Evolutionary conservation across 1,140 invertebrate species (phyloP), one percentile per base, ranked within the genome.

Genomic region (Lepidurus couesii): DNA sequence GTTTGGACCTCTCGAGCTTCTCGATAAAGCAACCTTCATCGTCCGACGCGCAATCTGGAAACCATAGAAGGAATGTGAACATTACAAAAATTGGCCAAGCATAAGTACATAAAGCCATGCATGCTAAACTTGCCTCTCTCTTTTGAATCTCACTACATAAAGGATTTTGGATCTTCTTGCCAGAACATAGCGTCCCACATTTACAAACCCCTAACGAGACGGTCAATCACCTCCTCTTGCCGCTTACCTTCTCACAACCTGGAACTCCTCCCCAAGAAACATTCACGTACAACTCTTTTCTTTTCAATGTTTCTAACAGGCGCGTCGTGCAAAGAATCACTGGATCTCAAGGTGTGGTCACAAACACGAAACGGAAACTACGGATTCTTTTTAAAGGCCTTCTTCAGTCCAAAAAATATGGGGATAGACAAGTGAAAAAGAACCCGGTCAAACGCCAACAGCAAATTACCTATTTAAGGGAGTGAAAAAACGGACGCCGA

Each of bases 221-320:
- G 53, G 53, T 65, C 53, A 65, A 65, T 65, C 53, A 65, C 53
- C 53, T 65, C 21, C 21, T 65, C 53, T 65, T 21, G 9, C 53
- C 53, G 53, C 53, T 65, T 65, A 65, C 53, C 21, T 65, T 65
- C 53, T 65, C 53, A 65, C 16, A n/a, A n/a, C 53, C 53, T 21
- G 21, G 53, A 34, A 34, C 53, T 65, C 53, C 53, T 13, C 53
- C 53, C 53, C 53, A 16, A 16, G 21, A 21, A 13, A 16, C 53
- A 65, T 21, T n/a, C 53, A n/a, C 53, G 53, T 16, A 7, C 53
- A 13, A 65, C 16, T 13, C 13, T 65, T 21, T n/a, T 21, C 53
- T 65, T 65, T 16, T 21, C 13, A 13, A 4, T 21, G 16, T n/a
- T 16, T 11, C 45, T 11, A 10, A 8, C 45, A 47, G 16, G 53